Conservation (phyloP, 2,113 vertebrate species). For the Oncorhynchus kisutch region DNA sequence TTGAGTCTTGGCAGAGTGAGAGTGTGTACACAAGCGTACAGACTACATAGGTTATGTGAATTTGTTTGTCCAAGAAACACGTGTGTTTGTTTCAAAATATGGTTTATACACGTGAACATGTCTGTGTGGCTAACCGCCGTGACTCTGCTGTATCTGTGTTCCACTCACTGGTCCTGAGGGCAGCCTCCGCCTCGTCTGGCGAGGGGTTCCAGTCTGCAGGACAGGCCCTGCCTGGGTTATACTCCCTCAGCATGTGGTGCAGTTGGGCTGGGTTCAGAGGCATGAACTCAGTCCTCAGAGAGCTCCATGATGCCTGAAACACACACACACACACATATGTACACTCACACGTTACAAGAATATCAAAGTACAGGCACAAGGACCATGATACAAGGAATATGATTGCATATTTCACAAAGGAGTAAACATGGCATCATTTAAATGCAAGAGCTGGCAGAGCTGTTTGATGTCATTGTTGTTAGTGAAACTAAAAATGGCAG, state of each 20-base stretch:
- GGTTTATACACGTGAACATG: not conserved
- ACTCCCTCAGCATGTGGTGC: constrained; percentile 77
- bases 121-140: not conserved
- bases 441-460: not conserved
- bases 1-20: not conserved
- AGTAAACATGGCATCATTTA: too few species aligned
- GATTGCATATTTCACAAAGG: too few species aligned
- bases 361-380: too few species aligned
- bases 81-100: not conserved
- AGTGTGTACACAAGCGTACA: not conserved
- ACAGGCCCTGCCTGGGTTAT: constrained; percentile 57
- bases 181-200: constrained; percentile 48
- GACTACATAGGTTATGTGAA: too few species aligned
- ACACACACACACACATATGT: not conserved
- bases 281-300: constrained; percentile 68
- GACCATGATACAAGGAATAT: too few species aligned
- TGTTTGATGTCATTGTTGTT: constrained; percentile 1
- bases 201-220: constrained; percentile 67
- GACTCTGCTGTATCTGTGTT: not conserved
- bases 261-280: constrained; percentile 75
- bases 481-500: constrained; percentile 19
- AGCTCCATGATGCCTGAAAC: constrained; percentile 70
- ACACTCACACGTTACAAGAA: not conserved
- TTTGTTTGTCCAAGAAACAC: not conserved
- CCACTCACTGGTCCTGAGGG: constrained; percentile 66